These are phyloP conservation scores for Heliconius sara DNA, from an alignment of 2,888 invertebrate genomes.

Conservation along the genomic window DNA sequence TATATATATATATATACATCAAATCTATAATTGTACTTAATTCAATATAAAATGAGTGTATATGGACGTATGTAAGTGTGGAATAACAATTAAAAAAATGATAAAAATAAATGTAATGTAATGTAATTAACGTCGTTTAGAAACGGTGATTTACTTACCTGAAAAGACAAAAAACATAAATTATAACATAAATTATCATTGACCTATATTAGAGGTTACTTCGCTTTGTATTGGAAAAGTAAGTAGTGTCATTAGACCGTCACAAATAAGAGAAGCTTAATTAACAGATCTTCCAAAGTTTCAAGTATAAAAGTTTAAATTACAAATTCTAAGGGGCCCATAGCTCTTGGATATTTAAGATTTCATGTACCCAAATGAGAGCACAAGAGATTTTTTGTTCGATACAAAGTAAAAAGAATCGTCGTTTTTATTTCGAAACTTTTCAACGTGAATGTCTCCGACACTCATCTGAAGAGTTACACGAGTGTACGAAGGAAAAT, in stretches of 20 bases:
- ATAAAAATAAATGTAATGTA: too few species aligned
- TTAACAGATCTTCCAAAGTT: conserved; percentile 23
- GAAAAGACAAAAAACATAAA: not conserved
- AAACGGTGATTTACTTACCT: not conserved
- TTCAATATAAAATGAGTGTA: too few species aligned
- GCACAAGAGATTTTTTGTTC: conserved; percentile 45
- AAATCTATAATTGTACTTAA: too few species aligned
- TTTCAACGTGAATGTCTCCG: conserved; percentile 59
- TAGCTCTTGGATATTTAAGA: conserved; percentile 22
- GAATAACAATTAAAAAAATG: too few species aligned
- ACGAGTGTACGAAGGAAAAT: conserved; percentile 64
- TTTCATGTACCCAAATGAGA: conserved; percentile 33
- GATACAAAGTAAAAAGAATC: conserved; percentile 46
- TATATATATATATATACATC: too few species aligned
- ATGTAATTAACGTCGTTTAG: not conserved
- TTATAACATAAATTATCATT: not conserved
- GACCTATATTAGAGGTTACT: not conserved
- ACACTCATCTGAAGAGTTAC: conserved; percentile 71
- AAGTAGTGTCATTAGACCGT: not conserved
- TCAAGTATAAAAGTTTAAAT: conserved; percentile 25
- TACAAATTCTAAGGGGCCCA: conserved; percentile 24
- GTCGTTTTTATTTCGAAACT: conserved; percentile 45
- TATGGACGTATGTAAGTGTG: too few species aligned
- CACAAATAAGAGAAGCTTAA: conserved; percentile 19
- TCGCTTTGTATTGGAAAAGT: conserved; percentile 6